Evolutionary conservation across 2,113 vertebrate species (phyloP).

Genomic region (Marcusenius ussheri): DNA sequence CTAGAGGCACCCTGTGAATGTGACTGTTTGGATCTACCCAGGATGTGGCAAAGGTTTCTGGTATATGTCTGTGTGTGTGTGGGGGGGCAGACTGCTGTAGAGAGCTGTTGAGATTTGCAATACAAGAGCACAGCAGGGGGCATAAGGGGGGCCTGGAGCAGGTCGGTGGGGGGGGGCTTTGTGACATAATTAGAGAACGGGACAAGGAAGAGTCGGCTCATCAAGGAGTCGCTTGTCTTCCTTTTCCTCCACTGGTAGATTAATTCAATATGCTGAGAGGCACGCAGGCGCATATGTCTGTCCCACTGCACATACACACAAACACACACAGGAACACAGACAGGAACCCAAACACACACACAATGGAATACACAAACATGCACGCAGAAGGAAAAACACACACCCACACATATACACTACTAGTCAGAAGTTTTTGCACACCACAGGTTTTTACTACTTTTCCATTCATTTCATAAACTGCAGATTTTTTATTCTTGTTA

Average conservation of each 20-base stretch:
- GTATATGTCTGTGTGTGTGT: not conserved
- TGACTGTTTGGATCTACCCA: not conserved
- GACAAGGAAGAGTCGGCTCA: constrained; percentile 23
- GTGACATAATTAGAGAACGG: constrained; percentile 28
- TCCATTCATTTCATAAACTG: no score
- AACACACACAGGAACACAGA: not conserved
- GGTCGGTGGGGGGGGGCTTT: constrained; percentile 15
- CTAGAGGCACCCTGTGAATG: constrained; percentile 5
- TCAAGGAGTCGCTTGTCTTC: constrained; percentile 33
- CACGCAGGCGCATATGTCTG: constrained; percentile 11
- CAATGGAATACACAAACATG: not conserved
- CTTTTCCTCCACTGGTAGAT: constrained; percentile 42
- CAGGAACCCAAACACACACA: not conserved
- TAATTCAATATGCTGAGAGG: constrained; percentile 42
- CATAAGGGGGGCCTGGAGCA: not conserved
- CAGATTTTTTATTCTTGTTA: no score
- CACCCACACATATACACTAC: not conserved
- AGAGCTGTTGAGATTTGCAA: constrained; percentile 29
- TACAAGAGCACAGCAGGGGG: constrained; percentile 25
- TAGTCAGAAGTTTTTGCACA: no score
- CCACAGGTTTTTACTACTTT: no score
- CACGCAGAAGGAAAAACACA: not conserved
- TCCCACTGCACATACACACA: not conserved
- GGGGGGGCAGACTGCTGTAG: not conserved
- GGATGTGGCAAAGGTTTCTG: not conserved